A percentile compares a stretch with the other conserved stretches of the same genome.
Evolutionary conservation across 2,888 invertebrate genomes (phyloP).

Genomic region (Netelia fuscicornis): DNA sequence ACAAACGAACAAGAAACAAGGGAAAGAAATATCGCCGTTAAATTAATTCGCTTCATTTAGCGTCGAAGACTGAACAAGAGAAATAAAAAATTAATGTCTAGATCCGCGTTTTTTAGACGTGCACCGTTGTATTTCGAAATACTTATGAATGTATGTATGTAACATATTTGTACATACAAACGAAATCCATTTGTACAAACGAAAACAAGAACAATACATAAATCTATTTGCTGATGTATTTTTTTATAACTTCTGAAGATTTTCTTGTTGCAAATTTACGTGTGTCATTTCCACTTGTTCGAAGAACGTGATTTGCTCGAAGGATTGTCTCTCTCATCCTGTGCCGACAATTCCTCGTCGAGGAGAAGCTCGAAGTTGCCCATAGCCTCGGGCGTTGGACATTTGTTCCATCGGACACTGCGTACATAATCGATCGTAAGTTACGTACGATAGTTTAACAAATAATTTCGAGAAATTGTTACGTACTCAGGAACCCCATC

Average conservation of each 20-base stretch:
- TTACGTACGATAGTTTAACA: neutral
- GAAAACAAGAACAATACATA: conserved; percentile 72
- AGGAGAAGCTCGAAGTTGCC: conserved; percentile 94
- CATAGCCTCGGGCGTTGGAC: conserved; percentile 90
- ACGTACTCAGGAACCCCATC: conserved; percentile 93
- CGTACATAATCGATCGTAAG: neutral
- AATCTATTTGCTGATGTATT: conserved; percentile 77
- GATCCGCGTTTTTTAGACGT: conserved; percentile 78
- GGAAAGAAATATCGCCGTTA: conserved; percentile 43
- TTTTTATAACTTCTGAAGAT: conserved; percentile 21
- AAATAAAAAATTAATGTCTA: conserved; percentile 55
- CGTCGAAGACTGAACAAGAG: conserved; percentile 79
- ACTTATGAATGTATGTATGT: conserved; percentile 74
- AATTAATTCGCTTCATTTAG: conserved; percentile 72
- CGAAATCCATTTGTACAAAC: conserved; percentile 76
- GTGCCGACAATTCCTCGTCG: conserved; percentile 92
- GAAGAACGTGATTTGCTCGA: conserved; percentile 78
- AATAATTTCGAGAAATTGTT: neutral
- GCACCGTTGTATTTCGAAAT: conserved; percentile 73
- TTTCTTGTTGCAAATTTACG: neutral
- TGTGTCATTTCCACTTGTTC: conserved; percentile 80
- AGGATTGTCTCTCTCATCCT: conserved; percentile 86
- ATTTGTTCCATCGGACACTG: conserved; percentile 94
- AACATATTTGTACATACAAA: conserved; percentile 80
- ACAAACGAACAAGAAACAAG: neutral